Evolutionary conservation across 2,113 vertebrate species (phyloP).

Genomic region (Ptilorrhoa leucosticta): DNA sequence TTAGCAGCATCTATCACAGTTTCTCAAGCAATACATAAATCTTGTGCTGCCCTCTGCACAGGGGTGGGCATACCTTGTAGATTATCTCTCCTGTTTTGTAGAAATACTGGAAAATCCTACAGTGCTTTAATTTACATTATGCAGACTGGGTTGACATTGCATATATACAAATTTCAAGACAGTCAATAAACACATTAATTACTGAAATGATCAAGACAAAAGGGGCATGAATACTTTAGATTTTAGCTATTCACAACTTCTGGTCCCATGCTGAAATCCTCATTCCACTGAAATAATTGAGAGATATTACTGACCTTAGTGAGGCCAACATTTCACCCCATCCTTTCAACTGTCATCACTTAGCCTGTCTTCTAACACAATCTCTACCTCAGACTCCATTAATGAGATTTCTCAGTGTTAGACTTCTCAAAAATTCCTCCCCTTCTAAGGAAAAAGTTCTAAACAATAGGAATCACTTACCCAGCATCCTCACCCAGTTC

Average conservation of each 20-base stretch:
- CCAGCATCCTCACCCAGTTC: background rate
- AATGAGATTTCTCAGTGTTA: background rate
- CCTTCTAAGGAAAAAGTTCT: background rate
- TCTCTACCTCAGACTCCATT: background rate
- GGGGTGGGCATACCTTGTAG: background rate
- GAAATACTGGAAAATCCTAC: background rate
- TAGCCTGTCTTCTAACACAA: background rate
- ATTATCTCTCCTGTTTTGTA: background rate
- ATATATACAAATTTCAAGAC: background rate
- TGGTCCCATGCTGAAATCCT: background rate
- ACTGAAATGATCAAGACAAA: background rate
- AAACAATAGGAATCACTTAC: background rate
- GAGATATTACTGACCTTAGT: background rate
- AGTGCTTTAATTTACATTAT: background rate
- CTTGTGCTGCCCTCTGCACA: constrained; percentile 1
- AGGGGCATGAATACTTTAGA: background rate
- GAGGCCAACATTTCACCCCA: background rate
- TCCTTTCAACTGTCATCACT: background rate
- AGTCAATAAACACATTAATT: background rate
- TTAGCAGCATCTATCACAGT: constrained; percentile 23
- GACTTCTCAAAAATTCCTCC: background rate
- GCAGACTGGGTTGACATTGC: background rate
- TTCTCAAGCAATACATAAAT: constrained; percentile 37
- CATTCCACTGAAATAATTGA: background rate
- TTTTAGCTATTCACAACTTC: background rate